These are phyloP conservation scores for Myopa testacea DNA, from an alignment of 2,888 invertebrate species.

Conservation along the genomic window DNA sequence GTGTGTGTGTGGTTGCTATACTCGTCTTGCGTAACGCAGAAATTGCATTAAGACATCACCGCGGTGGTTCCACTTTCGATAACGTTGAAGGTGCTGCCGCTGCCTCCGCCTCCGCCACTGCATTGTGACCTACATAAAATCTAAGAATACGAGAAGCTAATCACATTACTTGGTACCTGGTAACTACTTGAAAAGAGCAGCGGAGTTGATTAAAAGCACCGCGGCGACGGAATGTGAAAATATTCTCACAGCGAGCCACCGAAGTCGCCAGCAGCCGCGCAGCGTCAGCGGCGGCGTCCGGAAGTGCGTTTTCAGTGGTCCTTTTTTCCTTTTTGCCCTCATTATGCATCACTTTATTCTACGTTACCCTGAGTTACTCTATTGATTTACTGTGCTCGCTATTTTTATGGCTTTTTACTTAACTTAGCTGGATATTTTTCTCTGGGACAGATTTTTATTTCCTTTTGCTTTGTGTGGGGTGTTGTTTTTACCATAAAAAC, in stretches of 20 bases:
- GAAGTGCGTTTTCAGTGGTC: conserved; percentile 17
- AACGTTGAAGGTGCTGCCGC: background rate
- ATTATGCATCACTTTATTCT: conserved; percentile 23
- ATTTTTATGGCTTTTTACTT: background rate
- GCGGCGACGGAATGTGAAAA: background rate
- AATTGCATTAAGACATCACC: conserved; percentile 27
- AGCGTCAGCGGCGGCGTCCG: background rate
- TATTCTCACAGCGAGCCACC: background rate
- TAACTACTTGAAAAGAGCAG: background rate
- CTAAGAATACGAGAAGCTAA: background rate
- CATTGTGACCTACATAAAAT: background rate
- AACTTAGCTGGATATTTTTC: background rate
- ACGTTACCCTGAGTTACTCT: background rate
- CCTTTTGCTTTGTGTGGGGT: background rate
- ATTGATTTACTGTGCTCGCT: background rate
- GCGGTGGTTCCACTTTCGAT: background rate
- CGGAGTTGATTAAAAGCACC: too few relatives aligned
- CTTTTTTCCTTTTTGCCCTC: background rate
- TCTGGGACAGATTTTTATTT: background rate
- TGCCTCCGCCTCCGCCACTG: too few relatives aligned
- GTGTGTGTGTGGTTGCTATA: too few relatives aligned
- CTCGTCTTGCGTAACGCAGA: background rate
- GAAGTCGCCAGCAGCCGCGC: background rate
- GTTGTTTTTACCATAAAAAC: background rate
- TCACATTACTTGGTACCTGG: background rate